Conservation (phyloP, 2,888 invertebrate genomes). For the Euclidia mi region DNA sequence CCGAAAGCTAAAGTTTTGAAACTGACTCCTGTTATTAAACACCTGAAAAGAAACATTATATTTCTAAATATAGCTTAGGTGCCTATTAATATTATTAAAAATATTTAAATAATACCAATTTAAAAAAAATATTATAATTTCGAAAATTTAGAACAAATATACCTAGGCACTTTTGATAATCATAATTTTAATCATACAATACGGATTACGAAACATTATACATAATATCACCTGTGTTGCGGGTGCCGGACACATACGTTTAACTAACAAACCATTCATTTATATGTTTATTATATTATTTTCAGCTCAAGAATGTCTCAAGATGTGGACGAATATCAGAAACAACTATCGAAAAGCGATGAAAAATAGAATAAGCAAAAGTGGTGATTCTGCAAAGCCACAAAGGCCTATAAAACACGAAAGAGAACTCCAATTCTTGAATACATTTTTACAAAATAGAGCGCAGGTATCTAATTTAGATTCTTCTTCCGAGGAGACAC, state of each 20-base stretch:
- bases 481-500: constrained; percentile 45
- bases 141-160: too few species aligned
- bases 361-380: not conserved
- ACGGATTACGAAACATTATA: too few species aligned
- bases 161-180: too few species aligned
- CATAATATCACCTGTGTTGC: too few species aligned
- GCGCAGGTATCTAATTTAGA: constrained; percentile 43
- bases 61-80: too few species aligned
- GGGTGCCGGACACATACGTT: too few species aligned
- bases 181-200: too few species aligned
- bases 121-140: too few species aligned
- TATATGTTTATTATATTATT: not conserved
- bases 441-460: constrained; percentile 43
- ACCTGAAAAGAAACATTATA: too few species aligned
- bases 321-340: not conserved
- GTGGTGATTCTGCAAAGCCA: not conserved
- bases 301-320: not conserved
- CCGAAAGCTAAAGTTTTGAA: constrained; percentile 44
- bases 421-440: constrained; percentile 41
- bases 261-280: too few species aligned
- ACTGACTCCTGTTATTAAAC: constrained; percentile 40
- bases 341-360: not conserved
- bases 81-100: too few species aligned
- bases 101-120: too few species aligned
- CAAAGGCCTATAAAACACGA: constrained; percentile 13